phyloP scores from a whole-genome alignment of 92 coral and sea anemone species.

The Porites cylindrica region DNA sequence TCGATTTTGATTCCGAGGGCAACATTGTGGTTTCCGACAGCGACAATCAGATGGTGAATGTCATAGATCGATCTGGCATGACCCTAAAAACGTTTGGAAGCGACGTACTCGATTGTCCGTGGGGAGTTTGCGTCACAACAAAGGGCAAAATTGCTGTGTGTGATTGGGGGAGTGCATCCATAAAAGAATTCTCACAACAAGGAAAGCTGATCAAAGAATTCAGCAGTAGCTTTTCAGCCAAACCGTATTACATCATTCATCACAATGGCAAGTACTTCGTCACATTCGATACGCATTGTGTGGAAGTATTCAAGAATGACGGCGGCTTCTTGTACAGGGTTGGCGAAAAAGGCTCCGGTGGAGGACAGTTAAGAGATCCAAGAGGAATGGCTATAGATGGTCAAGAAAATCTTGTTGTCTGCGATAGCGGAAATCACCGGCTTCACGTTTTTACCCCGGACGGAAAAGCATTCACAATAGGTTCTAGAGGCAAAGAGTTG shows the following conservation, averaged over 20 bases:
- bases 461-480: slow-evolving; percentile 71
- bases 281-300: slow-evolving; percentile 71
- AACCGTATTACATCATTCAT: slow-evolving; percentile 76
- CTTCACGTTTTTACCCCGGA: slow-evolving; percentile 77
- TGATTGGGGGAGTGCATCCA: slow-evolving; percentile 79
- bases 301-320: slow-evolving; percentile 68
- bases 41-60: slow-evolving; percentile 70
- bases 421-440: slow-evolving; percentile 90
- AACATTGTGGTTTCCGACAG: slow-evolving; percentile 84
- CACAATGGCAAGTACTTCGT: slow-evolving; percentile 78
- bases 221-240: slow-evolving; percentile 61
- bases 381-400: slow-evolving; percentile 77
- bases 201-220: slow-evolving; percentile 66
- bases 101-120: slow-evolving; percentile 75
- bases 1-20: slow-evolving; percentile 69
- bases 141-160: slow-evolving; percentile 72
- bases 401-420: slow-evolving; percentile 69
- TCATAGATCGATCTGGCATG: slow-evolving; percentile 70
- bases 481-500: slow-evolving; percentile 67
- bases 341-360: slow-evolving; percentile 54
- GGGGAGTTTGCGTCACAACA: slow-evolving; percentile 74
- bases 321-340: slow-evolving; percentile 75
- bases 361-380: slow-evolving; percentile 79
- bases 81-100: slow-evolving; percentile 74
- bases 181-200: slow-evolving; percentile 77